A percentile compares a stretch with the other conserved stretches of the same genome.
Evolutionary conservation across 2,113 vertebrate genomes (phyloP).

Genomic region (Microcebus ravelobensis): DNA sequence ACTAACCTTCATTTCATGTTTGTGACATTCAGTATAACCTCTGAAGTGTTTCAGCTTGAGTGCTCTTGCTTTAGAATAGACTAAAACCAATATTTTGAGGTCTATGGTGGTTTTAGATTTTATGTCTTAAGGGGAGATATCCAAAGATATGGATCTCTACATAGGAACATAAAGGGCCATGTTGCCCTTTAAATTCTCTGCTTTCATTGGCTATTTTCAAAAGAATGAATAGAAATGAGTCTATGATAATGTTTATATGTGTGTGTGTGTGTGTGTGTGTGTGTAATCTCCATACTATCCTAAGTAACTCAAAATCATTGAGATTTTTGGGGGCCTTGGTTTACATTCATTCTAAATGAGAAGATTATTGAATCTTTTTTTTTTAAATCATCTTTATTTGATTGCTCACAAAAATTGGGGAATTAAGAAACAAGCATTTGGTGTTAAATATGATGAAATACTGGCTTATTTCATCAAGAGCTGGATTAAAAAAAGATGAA

Average conservation of each 20-base stretch:
- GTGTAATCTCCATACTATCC: not conserved
- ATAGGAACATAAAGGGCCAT: not conserved
- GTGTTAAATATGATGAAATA: slow-evolving; percentile 79
- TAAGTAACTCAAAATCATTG: slow-evolving; percentile 31
- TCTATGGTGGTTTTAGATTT: slow-evolving; percentile 19
- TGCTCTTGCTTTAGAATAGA: slow-evolving; percentile 14
- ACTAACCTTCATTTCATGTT: slow-evolving; percentile 70
- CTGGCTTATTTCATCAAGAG: slow-evolving; percentile 84
- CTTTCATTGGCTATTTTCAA: slow-evolving; percentile 20
- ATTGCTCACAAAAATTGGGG: slow-evolving; percentile 63
- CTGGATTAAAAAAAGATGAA: slow-evolving; percentile 84
- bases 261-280: not conserved
- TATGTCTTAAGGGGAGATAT: slow-evolving; percentile 36
- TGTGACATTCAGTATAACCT: slow-evolving; percentile 53
- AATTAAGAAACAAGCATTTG: slow-evolving; percentile 70
- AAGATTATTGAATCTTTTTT: slow-evolving; percentile 37
- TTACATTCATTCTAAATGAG: slow-evolving; percentile 34
- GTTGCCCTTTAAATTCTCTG: not conserved
- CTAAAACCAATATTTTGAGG: slow-evolving; percentile 58
- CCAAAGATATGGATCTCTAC: not conserved
- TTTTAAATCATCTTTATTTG: slow-evolving; percentile 59
- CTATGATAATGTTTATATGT: not conserved
- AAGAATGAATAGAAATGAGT: slow-evolving; percentile 41
- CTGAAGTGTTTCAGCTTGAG: slow-evolving; percentile 60
- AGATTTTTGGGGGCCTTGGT: not conserved